phyloP scores from a whole-genome alignment of 2,113 vertebrate species.

The Nothocercus nigrocapillus region DNA sequence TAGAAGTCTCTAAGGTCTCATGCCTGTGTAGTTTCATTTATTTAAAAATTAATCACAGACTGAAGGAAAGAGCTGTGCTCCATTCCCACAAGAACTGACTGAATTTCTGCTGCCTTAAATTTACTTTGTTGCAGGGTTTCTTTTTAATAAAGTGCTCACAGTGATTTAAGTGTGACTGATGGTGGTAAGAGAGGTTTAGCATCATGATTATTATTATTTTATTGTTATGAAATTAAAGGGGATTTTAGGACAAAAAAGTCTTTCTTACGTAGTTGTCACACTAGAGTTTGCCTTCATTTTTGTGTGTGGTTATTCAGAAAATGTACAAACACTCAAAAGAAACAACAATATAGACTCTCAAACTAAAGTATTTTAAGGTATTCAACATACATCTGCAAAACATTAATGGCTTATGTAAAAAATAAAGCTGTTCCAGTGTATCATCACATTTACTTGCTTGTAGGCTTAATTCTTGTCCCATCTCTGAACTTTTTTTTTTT shows the following conservation, averaged over 20 bases:
- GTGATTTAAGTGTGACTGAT: constrained; percentile 24
- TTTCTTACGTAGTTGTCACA: background rate
- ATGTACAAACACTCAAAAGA: background rate
- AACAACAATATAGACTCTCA: background rate
- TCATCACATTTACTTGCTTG: background rate
- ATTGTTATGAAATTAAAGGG: constrained; percentile 18
- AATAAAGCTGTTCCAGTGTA: background rate
- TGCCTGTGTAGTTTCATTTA: constrained; percentile 39
- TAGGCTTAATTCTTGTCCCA: background rate
- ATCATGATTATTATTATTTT: background rate
- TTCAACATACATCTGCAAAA: background rate
- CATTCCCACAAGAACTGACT: constrained; percentile 33
- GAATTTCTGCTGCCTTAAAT: constrained; percentile 29
- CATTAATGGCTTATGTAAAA: background rate
- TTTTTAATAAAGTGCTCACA: constrained; percentile 21
- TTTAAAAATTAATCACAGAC: constrained; percentile 57
- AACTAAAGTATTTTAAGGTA: background rate
- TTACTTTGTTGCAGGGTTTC: background rate
- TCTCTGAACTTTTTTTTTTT: background rate
- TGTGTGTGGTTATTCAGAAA: background rate
- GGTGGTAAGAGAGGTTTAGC: background rate
- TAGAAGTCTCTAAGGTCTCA: constrained; percentile 15
- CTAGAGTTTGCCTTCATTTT: background rate
- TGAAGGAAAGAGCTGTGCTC: constrained; percentile 25
- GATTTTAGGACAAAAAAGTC: background rate